phyloP scores from a whole-genome alignment of 2,888 invertebrate genomes.

The Morpho deidamia region DNA sequence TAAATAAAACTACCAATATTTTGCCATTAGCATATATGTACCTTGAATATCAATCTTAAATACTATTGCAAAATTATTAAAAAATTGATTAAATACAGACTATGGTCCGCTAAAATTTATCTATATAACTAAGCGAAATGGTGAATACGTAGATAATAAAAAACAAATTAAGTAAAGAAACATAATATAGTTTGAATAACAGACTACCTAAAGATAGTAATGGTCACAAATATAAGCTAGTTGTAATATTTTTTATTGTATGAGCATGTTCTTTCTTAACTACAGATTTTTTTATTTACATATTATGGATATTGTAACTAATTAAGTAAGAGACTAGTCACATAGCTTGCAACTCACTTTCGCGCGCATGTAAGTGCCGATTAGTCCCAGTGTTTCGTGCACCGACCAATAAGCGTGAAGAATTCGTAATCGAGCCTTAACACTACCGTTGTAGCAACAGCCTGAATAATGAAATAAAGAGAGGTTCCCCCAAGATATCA shows the following conservation, averaged over 20 bases:
- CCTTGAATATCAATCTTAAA: too few relatives aligned
- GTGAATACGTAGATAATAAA: too few relatives aligned
- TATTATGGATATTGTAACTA: not conserved
- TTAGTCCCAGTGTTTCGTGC: constrained; percentile 24
- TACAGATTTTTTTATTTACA: not conserved
- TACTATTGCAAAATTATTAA: too few relatives aligned
- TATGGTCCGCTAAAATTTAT: too few relatives aligned
- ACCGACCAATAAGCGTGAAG: constrained; percentile 25
- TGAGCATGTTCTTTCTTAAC: not conserved
- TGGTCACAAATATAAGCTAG: too few relatives aligned
- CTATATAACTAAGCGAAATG: too few relatives aligned
- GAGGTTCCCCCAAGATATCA: too few relatives aligned
- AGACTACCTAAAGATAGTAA: too few relatives aligned
- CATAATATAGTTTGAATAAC: too few relatives aligned
- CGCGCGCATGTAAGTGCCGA: constrained; percentile 20
- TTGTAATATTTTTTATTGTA: not conserved
- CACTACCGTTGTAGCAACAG: constrained; percentile 13
- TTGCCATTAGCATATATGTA: not conserved
- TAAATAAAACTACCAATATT: not conserved
- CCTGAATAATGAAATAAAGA: constrained; percentile 6
- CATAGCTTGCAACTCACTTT: constrained; percentile 20
- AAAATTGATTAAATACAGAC: not conserved
- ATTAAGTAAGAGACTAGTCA: constrained; percentile 1
- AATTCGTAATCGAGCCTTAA: constrained; percentile 25
- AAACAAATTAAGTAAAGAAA: too few relatives aligned